Base-by-base conservation (phyloP, 1,140 invertebrate genomes). In the Caenorhabditis latens region DNA sequence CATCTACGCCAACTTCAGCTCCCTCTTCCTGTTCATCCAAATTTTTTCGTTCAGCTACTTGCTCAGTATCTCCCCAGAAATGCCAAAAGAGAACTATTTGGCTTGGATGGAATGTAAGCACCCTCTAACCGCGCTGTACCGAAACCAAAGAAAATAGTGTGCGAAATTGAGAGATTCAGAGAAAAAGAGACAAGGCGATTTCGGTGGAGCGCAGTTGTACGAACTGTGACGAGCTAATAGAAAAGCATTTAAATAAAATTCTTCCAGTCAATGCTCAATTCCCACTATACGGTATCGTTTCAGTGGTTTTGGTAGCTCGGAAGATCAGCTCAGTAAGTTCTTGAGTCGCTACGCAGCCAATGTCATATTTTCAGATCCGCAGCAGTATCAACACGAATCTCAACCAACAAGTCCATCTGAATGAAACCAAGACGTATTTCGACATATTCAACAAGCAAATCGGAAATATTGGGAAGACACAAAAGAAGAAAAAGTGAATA, bases 181-280 rank as follows among this genome's bases (percentile, higher is more conserved):
- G 8, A 32, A 9, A 9, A 40, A 40, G 61, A 1, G 32, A 32
- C 32, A n/a, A n/a, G n/a, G n/a, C n/a, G n/a, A n/a, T n/a, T n/a
- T n/a, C n/a, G n/a, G 32, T 32, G 32, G 32, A 32, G 32, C 32
- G 32, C 32, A 32, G 2, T 2, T 32, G 32, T 2, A 32, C 8
- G n/a, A n/a, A n/a, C n/a, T n/a, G n/a, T n/a, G n/a, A n/a, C 8
- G 32, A 32, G 8, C 9, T 32, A 63, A 40, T n/a, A n/a, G n/a
- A n/a, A n/a, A n/a, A n/a, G n/a, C n/a, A n/a, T n/a, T n/a, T n/a
- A n/a, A n/a, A n/a, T n/a, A n/a, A n/a, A n/a, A n/a, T n/a, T 13
- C 32, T 65, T 71, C 46, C 42, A 71, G 65, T 71, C 16, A 71
- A 71, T 19, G 14, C 40, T 46, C 40, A 43, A 43, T 71, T 71